Evolutionary conservation across 2,797 vertebrate species (phyloP).

Genomic region (Sebastes minor): DNA sequence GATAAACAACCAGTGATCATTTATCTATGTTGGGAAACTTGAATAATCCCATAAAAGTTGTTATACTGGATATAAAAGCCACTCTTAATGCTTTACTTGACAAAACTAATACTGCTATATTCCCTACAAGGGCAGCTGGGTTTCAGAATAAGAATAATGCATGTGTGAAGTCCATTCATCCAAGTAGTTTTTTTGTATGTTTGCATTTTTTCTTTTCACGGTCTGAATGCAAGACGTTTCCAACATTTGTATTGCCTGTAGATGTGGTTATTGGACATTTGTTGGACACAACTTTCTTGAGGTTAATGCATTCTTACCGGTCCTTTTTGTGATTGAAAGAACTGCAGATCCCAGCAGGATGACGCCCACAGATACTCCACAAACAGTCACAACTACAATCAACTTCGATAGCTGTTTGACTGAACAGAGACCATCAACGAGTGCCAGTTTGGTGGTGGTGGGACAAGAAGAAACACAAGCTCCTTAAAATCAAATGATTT

Average conservation of each 20-base stretch:
- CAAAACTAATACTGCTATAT: rapidly evolving
- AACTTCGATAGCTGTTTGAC: background rate
- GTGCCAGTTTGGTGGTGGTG: background rate
- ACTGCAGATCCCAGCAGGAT: background rate
- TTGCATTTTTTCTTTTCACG: background rate
- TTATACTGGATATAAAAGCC: no score
- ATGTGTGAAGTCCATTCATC: background rate
- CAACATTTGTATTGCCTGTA: background rate
- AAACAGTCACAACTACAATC: background rate
- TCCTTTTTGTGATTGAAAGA: background rate
- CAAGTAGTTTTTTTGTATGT: background rate
- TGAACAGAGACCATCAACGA: background rate
- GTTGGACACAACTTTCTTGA: background rate
- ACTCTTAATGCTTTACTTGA: no score
- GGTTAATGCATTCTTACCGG: background rate
- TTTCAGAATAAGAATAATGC: background rate
- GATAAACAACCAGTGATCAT: background rate
- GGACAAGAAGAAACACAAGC: background rate
- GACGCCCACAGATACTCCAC: background rate
- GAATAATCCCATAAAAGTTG: no score
- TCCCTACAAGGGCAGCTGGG: background rate
- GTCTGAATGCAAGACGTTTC: background rate
- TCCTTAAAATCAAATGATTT: background rate
- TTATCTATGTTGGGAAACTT: background rate
- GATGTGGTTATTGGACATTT: background rate